Base-by-base conservation (phyloP, 2,888 invertebrate species). In the Eumerus sabulonum region DNA sequence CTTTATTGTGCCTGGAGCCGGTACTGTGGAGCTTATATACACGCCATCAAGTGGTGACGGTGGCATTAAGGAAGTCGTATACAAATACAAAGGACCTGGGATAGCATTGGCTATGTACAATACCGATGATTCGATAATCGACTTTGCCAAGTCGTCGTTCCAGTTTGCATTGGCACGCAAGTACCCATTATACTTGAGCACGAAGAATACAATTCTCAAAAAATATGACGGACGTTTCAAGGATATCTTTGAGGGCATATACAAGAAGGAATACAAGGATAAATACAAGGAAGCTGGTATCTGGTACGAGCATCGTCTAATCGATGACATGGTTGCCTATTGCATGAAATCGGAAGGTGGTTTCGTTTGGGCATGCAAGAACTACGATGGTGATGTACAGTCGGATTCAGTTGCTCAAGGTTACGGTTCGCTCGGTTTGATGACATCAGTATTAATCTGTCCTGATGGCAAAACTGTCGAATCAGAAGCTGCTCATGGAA, bases 361-460 rank as follows among this genome's bases (percentile, higher is more conserved):
- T 45, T 99, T 99, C 88, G 98, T 99, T 0, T 99, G 99, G 99
- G 98, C 99, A 9, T 99, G 99, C 90, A 99, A 99, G 89, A 99
- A 99, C 89, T 99, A 99, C 87, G 99, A 99, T 86, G 99, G 99
- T 45, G 99, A 99, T 90, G 99, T 99, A 0, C 99, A 99, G 89
- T 98, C 98, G 0, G 99, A 99, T 89, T 96, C 98, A 0, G 96
- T 99, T 27, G 99, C 99, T 73, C 99, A 99, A 90, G 98, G 98
- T 36, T 96, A 94, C 84, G 96, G 99, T 12, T 98, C 98, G 0
- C 91, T 99, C 72, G 99, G 99, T 83, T 91, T 99, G 83, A 99
- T 99, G 99, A 99, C 99, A 0, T 98, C 98, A 12, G 99, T 99
- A 0, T 91, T 99, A 45, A 89, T 99, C 64, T 98, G 98, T 86